Percentiles rank a stretch among this genome's conserved stretches.
Evolutionary conservation across 1,140 invertebrate genomes (phyloP).

Genomic region (Galendromus occidentalis): DNA sequence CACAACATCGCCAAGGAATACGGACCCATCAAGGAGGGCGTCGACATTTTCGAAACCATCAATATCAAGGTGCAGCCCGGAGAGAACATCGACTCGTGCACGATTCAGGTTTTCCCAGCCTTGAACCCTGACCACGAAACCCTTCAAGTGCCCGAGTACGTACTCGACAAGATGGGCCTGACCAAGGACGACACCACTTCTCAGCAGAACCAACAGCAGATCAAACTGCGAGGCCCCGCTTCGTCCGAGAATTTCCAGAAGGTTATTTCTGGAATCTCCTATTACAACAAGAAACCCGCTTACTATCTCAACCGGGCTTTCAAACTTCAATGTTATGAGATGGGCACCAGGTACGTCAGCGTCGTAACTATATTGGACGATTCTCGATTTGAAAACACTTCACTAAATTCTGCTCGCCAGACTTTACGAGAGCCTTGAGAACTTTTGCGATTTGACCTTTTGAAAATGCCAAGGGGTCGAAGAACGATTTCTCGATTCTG

Average conservation of each 20-base stretch:
- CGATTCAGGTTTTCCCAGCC: conserved; percentile 72
- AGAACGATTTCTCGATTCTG: too few species aligned
- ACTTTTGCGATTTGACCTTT: too few species aligned
- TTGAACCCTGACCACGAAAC: conserved; percentile 77
- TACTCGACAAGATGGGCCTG: conserved; percentile 10
- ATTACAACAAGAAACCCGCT: conserved; percentile 77
- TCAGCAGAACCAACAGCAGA: not conserved
- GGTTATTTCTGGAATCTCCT: conserved; percentile 42
- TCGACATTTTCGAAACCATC: conserved; percentile 55
- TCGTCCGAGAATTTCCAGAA: conserved; percentile 5
- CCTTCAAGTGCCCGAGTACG: conserved; percentile 5
- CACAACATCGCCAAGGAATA: conserved; percentile 61
- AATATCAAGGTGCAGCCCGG: conserved; percentile 15
- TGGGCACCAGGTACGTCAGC: conserved; percentile 34
- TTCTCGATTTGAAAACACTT: too few species aligned
- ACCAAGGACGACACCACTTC: not conserved
- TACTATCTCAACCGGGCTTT: conserved; percentile 85
- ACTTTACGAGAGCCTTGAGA: too few species aligned
- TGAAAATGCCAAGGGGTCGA: too few species aligned
- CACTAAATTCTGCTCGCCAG: too few species aligned
- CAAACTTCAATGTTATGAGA: conserved; percentile 74
- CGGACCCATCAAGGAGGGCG: conserved; percentile 57
- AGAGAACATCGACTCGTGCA: conserved; percentile 59
- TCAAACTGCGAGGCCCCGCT: not conserved
- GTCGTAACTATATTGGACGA: too few species aligned